These are phyloP conservation scores for Chrysopilus asiliformis DNA, from an alignment of 2,888 invertebrate genomes.

Conservation along the genomic window DNA sequence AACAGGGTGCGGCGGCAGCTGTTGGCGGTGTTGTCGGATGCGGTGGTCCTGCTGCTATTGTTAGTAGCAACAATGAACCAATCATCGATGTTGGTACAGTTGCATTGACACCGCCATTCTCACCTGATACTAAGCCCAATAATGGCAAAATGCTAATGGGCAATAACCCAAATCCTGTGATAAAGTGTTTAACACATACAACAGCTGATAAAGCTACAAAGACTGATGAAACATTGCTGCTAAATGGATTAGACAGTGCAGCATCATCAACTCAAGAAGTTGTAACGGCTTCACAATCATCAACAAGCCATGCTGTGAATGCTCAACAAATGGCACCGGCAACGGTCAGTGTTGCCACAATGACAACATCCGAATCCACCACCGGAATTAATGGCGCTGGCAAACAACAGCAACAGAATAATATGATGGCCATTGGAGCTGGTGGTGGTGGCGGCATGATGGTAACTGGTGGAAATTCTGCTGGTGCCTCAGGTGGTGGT, in stretches of 20 bases:
- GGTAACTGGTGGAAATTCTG: conserved; percentile 2
- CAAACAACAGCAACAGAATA: too few species aligned
- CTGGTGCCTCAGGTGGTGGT: conserved; percentile 4
- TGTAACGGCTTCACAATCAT: conserved; percentile 13
- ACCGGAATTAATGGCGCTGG: conserved; percentile 5
- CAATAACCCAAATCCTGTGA: conserved; percentile 35
- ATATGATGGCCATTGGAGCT: neutral
- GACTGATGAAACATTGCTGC: conserved; percentile 39
- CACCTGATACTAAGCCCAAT: conserved; percentile 38
- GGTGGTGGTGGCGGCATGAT: conserved; percentile 1
- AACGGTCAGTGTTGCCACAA: conserved; percentile 41
- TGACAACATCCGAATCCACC: conserved; percentile 35
- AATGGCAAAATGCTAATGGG: conserved; percentile 23
- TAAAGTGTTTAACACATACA: conserved; percentile 37
- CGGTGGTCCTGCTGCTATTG: conserved; percentile 13
- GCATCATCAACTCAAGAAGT: conserved; percentile 15
- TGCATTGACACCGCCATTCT: conserved; percentile 43
- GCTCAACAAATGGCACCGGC: conserved; percentile 25
- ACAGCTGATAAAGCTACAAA: conserved; percentile 58
- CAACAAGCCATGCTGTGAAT: conserved; percentile 12
- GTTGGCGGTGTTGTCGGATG: too few species aligned
- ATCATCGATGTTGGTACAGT: conserved; percentile 36
- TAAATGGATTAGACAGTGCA: conserved; percentile 28
- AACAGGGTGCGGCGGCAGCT: too few species aligned
- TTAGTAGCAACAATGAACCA: conserved; percentile 25